Evolutionary conservation across 1,140 invertebrate genomes (phyloP).

Genomic region (Diorhabda carinulata): DNA sequence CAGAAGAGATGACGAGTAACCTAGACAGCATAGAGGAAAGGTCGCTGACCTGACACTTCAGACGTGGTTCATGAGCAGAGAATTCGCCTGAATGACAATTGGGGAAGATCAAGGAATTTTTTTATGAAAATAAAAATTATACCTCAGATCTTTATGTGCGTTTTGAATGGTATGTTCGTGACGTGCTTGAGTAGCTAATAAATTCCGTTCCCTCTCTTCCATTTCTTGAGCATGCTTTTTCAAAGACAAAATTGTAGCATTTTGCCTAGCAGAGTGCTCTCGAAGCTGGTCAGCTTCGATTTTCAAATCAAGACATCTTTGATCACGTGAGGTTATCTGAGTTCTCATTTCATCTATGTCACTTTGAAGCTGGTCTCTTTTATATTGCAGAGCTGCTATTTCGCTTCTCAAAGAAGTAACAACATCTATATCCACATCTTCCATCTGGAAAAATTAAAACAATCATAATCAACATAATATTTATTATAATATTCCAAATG

Average conservation of each 20-base stretch:
- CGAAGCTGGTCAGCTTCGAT: conserved; percentile 66
- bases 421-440: conserved; percentile 57
- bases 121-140: conserved; percentile 33
- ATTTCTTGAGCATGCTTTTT: conserved; percentile 74
- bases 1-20: no score
- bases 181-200: conserved; percentile 60
- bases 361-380: conserved; percentile 69
- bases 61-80: no score
- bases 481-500: neutral
- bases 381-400: conserved; percentile 74
- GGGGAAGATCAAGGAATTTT: neutral
- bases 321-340: conserved; percentile 60
- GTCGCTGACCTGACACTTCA: no score
- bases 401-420: conserved; percentile 72
- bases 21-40: no score
- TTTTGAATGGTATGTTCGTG: conserved; percentile 68
- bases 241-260: conserved; percentile 70
- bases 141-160: conserved; percentile 65
- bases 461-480: no score
- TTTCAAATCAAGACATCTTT: conserved; percentile 64
- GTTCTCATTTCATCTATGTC: conserved; percentile 70
- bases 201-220: conserved; percentile 67
- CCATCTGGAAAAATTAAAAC: conserved; percentile 48
- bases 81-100: neutral
- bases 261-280: conserved; percentile 75